Percentiles rank a stretch among this genome's conserved stretches.
phyloP scores from a whole-genome alignment of 2,113 vertebrate genomes.

The Callipepla californica region DNA sequence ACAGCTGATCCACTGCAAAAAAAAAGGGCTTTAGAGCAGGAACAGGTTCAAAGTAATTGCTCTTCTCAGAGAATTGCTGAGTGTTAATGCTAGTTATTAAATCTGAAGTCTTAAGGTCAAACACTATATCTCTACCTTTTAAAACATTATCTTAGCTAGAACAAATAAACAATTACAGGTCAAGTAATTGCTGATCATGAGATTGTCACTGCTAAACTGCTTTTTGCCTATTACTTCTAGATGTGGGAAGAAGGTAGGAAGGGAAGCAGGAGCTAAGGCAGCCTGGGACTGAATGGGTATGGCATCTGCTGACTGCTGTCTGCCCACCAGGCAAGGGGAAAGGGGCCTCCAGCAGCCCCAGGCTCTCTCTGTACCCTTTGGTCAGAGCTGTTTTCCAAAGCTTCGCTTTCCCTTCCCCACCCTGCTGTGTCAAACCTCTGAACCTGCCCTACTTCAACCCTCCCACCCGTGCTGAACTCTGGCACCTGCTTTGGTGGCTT shows the following conservation, averaged over 20 bases:
- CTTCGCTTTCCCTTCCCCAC: neutral
- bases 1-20: neutral
- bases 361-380: neutral
- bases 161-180: neutral
- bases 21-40: neutral
- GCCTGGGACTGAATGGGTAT: neutral
- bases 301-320: neutral
- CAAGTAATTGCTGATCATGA: neutral
- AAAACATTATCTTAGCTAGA: neutral
- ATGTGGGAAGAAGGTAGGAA: neutral
- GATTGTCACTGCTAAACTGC: too few relatives aligned
- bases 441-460: neutral
- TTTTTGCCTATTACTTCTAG: neutral
- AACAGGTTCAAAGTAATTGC: neutral
- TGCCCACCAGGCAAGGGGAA: neutral
- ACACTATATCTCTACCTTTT: neutral
- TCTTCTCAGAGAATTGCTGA: neutral
- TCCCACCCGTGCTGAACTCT: neutral
- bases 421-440: neutral
- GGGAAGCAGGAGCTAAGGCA: neutral
- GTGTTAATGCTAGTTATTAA: neutral
- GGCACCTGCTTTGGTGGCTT: neutral
- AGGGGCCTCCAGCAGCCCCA: neutral
- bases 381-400: neutral
- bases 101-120: neutral